Evolutionary conservation across 2,113 vertebrate species (phyloP).

Genomic region (Myotis yumanensis): DNA sequence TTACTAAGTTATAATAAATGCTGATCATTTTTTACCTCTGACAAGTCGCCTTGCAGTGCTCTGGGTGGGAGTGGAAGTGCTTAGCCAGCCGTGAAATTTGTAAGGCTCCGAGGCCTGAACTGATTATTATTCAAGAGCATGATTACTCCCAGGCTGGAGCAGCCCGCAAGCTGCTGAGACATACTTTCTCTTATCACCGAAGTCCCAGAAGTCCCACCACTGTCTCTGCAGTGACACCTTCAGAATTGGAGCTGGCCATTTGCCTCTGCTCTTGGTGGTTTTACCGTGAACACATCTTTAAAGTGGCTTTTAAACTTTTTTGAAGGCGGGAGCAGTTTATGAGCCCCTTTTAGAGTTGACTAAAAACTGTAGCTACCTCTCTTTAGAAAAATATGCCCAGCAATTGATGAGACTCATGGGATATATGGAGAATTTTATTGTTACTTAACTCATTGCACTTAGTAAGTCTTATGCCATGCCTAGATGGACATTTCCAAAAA

Average conservation of each 20-base stretch:
- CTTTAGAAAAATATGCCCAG: not conserved
- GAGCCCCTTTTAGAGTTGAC: not conserved
- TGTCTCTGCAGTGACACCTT: not conserved
- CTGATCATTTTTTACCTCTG: not conserved
- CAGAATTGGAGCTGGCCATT: not conserved
- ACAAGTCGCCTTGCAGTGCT: not conserved
- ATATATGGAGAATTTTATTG: not conserved
- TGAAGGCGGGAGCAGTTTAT: not conserved
- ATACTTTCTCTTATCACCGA: not conserved
- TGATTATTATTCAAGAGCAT: not conserved
- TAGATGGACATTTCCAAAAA: not conserved
- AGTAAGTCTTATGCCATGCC: not conserved
- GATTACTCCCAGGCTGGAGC: not conserved
- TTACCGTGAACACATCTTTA: conserved; percentile 4
- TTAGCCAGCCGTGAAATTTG: not conserved
- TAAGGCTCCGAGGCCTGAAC: not conserved
- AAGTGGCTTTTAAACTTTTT: conserved; percentile 29
- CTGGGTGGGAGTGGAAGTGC: not conserved
- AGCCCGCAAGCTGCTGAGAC: not conserved
- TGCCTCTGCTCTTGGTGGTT: not conserved
- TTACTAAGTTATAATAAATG: not conserved
- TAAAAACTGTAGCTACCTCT: not conserved
- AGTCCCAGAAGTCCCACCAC: not conserved
- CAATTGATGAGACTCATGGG: not conserved
- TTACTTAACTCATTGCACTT: not conserved